Evolutionary conservation across 2,888 invertebrate genomes (phyloP).

Genomic region (Tetragnatha montana): DNA sequence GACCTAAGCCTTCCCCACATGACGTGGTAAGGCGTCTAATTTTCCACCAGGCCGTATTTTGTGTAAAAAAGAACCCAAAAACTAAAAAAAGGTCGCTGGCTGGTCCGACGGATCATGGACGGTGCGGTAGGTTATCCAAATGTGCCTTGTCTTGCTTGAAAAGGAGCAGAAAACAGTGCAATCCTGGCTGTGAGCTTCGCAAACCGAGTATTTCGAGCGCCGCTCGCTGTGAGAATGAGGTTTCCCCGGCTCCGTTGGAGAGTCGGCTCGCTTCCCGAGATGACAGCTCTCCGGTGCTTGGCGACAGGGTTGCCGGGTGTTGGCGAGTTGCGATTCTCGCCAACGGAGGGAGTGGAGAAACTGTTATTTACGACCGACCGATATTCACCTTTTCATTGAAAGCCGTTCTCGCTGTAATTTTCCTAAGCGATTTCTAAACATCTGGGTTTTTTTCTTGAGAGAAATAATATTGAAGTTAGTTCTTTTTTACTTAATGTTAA

Average conservation of each 20-base stretch:
- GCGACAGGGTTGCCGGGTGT: conserved; percentile 32
- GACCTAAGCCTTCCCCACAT: conserved; percentile 67
- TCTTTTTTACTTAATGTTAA: no score
- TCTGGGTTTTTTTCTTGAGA: no score
- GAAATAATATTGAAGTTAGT: no score
- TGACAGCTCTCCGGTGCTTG: conserved; percentile 53
- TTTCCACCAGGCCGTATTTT: conserved; percentile 70
- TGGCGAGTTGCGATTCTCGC: conserved; percentile 26
- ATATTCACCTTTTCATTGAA: no score
- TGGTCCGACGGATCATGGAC: conserved; percentile 28
- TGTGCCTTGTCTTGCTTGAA: conserved; percentile 4
- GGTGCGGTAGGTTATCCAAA: conserved; percentile 42
- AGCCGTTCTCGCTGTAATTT: no score
- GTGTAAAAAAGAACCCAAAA: conserved; percentile 27
- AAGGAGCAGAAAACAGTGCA: not conserved
- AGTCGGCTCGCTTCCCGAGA: conserved; percentile 44
- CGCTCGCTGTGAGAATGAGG: conserved; percentile 52
- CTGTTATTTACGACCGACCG: no score
- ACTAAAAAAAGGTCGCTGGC: not conserved
- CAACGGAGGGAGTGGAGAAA: conserved; percentile 17
- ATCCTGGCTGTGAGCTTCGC: not conserved
- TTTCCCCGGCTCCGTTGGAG: conserved; percentile 8
- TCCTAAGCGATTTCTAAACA: no score
- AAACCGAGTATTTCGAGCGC: conserved; percentile 7
- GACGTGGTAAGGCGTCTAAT: conserved; percentile 67